These are phyloP conservation scores for Sebastiscus albofasciatus DNA, from an alignment of 2,797 vertebrate species.

Conservation along the genomic window DNA sequence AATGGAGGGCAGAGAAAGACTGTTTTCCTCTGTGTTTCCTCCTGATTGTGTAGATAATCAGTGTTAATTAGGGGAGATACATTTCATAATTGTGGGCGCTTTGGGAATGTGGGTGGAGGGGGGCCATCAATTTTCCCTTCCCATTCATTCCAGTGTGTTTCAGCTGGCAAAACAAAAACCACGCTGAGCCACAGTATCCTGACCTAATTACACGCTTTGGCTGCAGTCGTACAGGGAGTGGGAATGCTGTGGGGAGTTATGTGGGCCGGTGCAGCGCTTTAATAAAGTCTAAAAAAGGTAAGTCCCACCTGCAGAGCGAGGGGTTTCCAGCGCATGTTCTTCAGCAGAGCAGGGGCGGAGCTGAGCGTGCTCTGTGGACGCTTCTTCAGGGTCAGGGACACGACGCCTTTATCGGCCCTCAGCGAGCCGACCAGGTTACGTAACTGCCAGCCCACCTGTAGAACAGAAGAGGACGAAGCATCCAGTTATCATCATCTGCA, in stretches of 20 bases:
- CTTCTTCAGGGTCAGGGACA: constrained; percentile 92
- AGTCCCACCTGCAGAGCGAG: constrained; percentile 89
- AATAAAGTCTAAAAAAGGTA: constrained; percentile 74
- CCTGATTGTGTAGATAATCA: constrained; percentile 30
- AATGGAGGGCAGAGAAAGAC: not conserved
- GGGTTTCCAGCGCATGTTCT: constrained; percentile 94
- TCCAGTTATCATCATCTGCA: constrained; percentile 4
- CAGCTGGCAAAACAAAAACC: constrained; percentile 44
- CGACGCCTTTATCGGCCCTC: constrained; percentile 89
- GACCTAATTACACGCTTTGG: constrained; percentile 72
- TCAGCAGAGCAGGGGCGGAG: constrained; percentile 91
- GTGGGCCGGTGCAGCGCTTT: constrained; percentile 61
- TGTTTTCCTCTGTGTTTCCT: constrained; percentile 12
- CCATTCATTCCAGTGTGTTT: constrained; percentile 36
- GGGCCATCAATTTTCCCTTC: constrained; percentile 21
- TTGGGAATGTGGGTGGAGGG: constrained; percentile 39
- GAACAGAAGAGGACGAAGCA: not conserved
- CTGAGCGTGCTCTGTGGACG: constrained; percentile 92
- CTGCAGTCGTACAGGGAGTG: constrained; percentile 37
- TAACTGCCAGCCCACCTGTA: constrained; percentile 93
- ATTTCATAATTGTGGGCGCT: constrained; percentile 24
- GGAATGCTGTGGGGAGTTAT: constrained; percentile 48
- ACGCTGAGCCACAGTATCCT: constrained; percentile 55
- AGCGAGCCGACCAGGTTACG: constrained; percentile 91
- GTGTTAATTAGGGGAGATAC: constrained; percentile 38